Conservation (phyloP, 2,797 vertebrate species). For the Rhinophrynus dorsalis region DNA sequence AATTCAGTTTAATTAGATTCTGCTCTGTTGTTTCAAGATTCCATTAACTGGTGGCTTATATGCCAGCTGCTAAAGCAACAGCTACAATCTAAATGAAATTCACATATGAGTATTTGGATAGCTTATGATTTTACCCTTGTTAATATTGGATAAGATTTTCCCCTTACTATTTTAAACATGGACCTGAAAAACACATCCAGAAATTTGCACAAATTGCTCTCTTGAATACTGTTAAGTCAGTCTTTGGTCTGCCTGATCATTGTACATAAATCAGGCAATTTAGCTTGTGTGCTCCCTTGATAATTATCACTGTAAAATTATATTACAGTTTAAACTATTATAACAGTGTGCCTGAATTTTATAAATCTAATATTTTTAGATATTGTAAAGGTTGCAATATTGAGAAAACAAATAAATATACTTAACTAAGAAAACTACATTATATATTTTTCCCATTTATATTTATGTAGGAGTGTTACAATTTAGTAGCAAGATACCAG, state of each 20-base stretch:
- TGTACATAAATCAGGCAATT: slow-evolving; percentile 77
- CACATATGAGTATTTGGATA: slow-evolving; percentile 77
- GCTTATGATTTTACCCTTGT: slow-evolving; percentile 82
- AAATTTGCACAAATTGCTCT: slow-evolving; percentile 79
- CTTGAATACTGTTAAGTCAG: slow-evolving; percentile 80
- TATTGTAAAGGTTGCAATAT: too few species aligned
- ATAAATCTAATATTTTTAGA: too few species aligned
- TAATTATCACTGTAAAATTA: slow-evolving; percentile 72
- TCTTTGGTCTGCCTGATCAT: slow-evolving; percentile 77
- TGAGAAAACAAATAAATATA: too few species aligned
- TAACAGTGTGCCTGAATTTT: too few species aligned
- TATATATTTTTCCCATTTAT: too few species aligned
- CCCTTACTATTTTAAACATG: slow-evolving; percentile 76
- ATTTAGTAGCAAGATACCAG: too few species aligned
- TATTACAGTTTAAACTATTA: slow-evolving; percentile 69
- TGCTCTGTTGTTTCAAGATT: slow-evolving; percentile 79
- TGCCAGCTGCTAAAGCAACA: slow-evolving; percentile 77
- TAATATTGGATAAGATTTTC: slow-evolving; percentile 81
- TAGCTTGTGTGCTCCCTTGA: slow-evolving; percentile 78
- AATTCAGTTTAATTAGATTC: slow-evolving; percentile 85
- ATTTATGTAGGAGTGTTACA: too few species aligned
- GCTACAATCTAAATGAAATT: slow-evolving; percentile 79
- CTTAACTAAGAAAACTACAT: too few species aligned
- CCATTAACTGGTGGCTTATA: slow-evolving; percentile 75
- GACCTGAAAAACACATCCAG: slow-evolving; percentile 77